Evolutionary conservation across 2,888 invertebrate genomes (phyloP), one percentile per base, ranked within the genome.

Genomic region (Pheosia tremula): DNA sequence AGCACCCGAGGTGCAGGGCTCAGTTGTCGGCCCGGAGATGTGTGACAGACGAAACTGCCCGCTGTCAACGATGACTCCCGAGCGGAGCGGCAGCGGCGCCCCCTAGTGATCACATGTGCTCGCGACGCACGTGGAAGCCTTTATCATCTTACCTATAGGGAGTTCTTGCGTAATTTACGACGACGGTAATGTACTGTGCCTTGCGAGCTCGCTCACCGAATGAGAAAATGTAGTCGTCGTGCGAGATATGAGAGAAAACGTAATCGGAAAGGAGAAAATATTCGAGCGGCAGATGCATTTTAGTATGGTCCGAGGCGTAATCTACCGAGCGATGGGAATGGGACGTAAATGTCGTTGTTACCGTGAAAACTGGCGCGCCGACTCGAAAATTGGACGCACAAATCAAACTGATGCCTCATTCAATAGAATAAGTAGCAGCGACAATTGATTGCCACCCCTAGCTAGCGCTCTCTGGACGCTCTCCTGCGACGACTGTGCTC

Each of bases 341-440:
- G 24, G 24, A 24, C 24, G 24, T 24, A 24, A 24, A 24, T 24
- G 24, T 24, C 24, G 24, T 24, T 24, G 24, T 24, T 24, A 24
- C 24, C 24, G 66, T 69, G 62, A 60, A 49, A 38, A 37, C 39
- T 59, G 59, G 60, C 63, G 72, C 60, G 67, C 61, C 60, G 57
- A 68, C 72, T 72, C 63, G 76, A 71, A 80, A 79, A 85, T 84
- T 86, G 84, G 69, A 80, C 71, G 76, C 84, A 86, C 86, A 86
- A 86, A 85, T 88, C 86, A 86, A 75, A 74, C 60, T 69, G 78
- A 80, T 75, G 72, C 78, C 81, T 81, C 71, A 78, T 71, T 80
- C 62, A 57, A 36, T 7, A 13, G 36, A 59, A 24, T 47, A 36
- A 41, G 43, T 37, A 13, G n/a, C 43, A 37, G 10, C 6, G 39